phyloP scores from a whole-genome alignment of 2,888 invertebrate species.

The Trisateles emortualis region DNA sequence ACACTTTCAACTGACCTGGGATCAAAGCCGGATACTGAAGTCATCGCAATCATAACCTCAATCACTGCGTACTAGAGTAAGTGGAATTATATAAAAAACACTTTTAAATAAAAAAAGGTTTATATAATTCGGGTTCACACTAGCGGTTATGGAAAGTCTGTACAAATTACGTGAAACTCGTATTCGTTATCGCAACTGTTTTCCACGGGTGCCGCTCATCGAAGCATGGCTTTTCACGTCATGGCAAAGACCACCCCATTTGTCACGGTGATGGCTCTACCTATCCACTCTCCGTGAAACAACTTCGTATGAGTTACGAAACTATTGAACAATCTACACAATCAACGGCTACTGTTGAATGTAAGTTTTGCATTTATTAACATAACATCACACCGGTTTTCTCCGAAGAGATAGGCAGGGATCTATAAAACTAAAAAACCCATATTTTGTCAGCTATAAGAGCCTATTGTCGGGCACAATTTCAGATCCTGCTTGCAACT shows the following conservation, averaged over 20 bases:
- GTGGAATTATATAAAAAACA: conserved; percentile 11
- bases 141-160: conserved; percentile 50
- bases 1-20: too few species aligned
- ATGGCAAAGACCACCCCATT: conserved; percentile 83
- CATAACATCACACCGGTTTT: neutral
- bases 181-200: conserved; percentile 64
- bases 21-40: too few species aligned
- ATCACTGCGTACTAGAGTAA: too few species aligned
- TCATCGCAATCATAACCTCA: too few species aligned
- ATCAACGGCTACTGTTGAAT: conserved; percentile 19
- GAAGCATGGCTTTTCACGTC: conserved; percentile 76
- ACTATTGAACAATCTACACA: conserved; percentile 36
- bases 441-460: too few species aligned
- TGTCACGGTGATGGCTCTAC: conserved; percentile 77
- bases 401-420: too few species aligned
- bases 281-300: conserved; percentile 27
- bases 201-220: conserved; percentile 71
- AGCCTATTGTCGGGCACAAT: too few species aligned
- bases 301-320: conserved; percentile 32
- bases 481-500: too few species aligned
- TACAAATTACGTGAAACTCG: conserved; percentile 58
- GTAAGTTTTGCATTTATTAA: conserved; percentile 22
- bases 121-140: conserved; percentile 13
- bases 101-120: conserved; percentile 6
- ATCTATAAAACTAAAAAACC: too few species aligned